Evolutionary conservation across 2,797 vertebrate species (phyloP), one percentile per base, ranked within the genome.

Genomic region (Gephyroberyx darwinii): DNA sequence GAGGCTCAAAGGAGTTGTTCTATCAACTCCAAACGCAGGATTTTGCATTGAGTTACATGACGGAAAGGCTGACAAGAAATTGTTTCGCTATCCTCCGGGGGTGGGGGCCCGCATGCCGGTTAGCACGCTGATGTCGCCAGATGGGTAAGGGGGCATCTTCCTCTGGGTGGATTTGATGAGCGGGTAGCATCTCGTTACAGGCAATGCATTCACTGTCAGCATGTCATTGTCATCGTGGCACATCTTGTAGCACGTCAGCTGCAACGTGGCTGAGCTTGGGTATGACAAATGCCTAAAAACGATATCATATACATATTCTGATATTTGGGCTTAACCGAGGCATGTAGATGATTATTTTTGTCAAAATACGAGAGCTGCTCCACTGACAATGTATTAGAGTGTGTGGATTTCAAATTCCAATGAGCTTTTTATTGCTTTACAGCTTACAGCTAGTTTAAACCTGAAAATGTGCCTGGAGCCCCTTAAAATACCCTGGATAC

Each of bases 1-100:
- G 61, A 74, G 78, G 60, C 74, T 69, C 80, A 54, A 63, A 84
- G 77, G 85, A 84, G 74, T 65, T 68, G 74, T 88, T 84, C 65
- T 69, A 77, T 84, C 82, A 73, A 74, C 31, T 73, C 53, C 35
- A 76, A 82, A 69, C 62, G 77, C 71, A 61, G 54, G 69, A 58
- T 71, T 75, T 45, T 75, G 55, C 67, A 75, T 80, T 26, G 26
- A 74, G 63, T 80, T 75, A 80, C 70, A 78, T n/a, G 8, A 66
- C 60, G 35, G 57, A 37, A 53, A 72, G 65, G 50, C 59, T 71
- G 69, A 51, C 35, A 41, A 64, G 41, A 57, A 81, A 47, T 55
- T 33, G 56, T 66, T 69, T 58, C 8, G 78, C 69, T 56, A 41
- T 70, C 61, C 80, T 72, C 59, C 20, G 79, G n/a, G n/a, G n/a